These are phyloP conservation scores for Halcyon badia DNA, from an alignment of 2,797 vertebrate genomes.

Conservation along the genomic window DNA sequence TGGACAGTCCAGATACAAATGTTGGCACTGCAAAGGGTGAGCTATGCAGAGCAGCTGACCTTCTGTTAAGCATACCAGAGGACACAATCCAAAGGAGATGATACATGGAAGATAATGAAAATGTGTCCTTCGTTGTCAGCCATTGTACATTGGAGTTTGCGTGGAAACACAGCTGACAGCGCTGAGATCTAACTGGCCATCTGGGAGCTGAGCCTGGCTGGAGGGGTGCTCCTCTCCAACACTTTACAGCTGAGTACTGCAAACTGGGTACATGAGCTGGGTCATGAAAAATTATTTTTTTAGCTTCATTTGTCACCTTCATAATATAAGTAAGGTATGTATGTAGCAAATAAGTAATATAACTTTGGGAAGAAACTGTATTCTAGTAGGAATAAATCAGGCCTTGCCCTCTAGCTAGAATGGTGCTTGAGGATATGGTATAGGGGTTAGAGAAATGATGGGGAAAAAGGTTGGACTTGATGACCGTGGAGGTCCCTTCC, in stretches of 20 bases:
- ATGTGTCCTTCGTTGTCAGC: neutral
- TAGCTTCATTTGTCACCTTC: neutral
- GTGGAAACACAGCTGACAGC: neutral
- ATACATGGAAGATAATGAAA: neutral
- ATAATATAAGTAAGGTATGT: neutral
- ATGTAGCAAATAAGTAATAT: neutral
- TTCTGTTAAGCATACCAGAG: neutral
- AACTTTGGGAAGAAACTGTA: neutral
- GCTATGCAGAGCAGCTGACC: neutral
- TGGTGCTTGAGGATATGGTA: too few relatives aligned
- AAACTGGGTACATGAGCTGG: neutral
- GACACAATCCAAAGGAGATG: neutral
- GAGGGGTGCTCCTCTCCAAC: neutral
- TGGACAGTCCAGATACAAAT: neutral
- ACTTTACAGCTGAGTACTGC: neutral
- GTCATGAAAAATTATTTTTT: neutral
- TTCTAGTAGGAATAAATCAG: neutral
- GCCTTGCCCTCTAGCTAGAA: neutral
- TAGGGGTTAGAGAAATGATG: too few relatives aligned
- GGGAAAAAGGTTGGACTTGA: too few relatives aligned
- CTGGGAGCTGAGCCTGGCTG: neutral
- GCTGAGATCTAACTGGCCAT: neutral
- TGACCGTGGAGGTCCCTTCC: too few relatives aligned
- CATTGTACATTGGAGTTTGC: neutral
- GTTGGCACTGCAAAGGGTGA: neutral